phyloP scores from a whole-genome alignment of 2,113 vertebrate genomes.

The Machaerirhynchus nigripectus region DNA sequence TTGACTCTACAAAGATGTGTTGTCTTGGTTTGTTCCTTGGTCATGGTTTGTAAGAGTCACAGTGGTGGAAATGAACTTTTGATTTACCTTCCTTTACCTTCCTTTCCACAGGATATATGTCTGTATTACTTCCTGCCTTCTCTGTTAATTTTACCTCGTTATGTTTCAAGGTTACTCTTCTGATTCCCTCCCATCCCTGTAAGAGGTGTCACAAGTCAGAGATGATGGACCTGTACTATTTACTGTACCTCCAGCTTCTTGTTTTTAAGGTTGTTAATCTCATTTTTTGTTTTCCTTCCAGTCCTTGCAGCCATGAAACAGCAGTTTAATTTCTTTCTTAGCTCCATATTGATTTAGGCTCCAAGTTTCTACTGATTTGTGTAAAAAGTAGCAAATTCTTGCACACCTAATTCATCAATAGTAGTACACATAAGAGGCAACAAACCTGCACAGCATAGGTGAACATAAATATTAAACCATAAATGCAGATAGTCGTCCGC shows the following conservation, averaged over 20 bases:
- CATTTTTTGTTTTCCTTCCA: neutral
- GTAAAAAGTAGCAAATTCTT: conserved; percentile 32
- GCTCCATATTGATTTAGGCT: neutral
- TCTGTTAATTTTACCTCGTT: neutral
- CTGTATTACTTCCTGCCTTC: neutral
- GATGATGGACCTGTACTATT: neutral
- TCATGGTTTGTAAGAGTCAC: neutral
- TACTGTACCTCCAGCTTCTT: neutral
- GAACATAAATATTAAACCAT: conserved; percentile 20
- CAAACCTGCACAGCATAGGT: conserved; percentile 2
- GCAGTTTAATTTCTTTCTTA: neutral
- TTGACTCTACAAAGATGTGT: rapidly evolving
- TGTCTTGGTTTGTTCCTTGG: neutral
- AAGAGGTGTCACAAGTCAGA: neutral
- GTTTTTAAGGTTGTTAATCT: neutral
- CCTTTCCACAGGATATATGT: neutral
- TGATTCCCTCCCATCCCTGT: neutral
- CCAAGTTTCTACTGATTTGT: neutral
- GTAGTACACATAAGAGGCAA: neutral
- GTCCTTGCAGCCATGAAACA: neutral
- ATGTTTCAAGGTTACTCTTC: neutral
- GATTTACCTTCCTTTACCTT: neutral
- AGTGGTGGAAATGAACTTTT: neutral
- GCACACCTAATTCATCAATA: neutral
- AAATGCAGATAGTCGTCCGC: neutral